A percentile compares a stretch with the other conserved stretches of the same genome.
phyloP scores from a whole-genome alignment of 2,797 vertebrate species.

The Bovichtus diacanthus region DNA sequence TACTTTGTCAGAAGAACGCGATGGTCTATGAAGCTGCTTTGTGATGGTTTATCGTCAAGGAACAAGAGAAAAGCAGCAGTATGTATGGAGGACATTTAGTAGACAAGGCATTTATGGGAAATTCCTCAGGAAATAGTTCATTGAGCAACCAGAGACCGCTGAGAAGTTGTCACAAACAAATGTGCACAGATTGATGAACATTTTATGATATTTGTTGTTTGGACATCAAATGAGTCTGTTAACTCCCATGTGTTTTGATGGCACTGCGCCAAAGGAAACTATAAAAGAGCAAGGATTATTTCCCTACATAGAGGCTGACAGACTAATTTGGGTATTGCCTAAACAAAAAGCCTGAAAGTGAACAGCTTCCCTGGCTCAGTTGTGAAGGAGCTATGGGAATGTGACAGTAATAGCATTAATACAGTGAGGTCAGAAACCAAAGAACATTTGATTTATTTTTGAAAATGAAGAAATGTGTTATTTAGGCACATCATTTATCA shows the following conservation, averaged over 20 bases:
- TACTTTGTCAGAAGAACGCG: not conserved
- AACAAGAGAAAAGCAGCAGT: conserved; percentile 26
- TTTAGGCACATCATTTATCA: not conserved
- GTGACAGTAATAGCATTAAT: conserved; percentile 14
- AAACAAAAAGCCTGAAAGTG: conserved; percentile 34
- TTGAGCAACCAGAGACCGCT: not conserved
- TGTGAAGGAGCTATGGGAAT: conserved; percentile 19
- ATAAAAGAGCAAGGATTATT: conserved; percentile 37
- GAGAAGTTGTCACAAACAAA: conserved; percentile 18
- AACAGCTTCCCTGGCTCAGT: conserved; percentile 26
- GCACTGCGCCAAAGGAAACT: conserved; percentile 13
- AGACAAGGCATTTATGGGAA: conserved; percentile 37
- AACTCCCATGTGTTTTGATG: conserved; percentile 38
- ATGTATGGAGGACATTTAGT: conserved; percentile 19
- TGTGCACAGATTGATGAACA: not conserved
- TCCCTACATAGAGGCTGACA: conserved; percentile 24
- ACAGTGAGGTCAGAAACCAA: conserved; percentile 10
- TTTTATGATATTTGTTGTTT: conserved; percentile 27
- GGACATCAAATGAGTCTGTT: conserved; percentile 47
- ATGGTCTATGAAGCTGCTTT: conserved; percentile 14
- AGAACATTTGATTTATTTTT: conserved; percentile 11
- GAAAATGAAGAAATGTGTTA: conserved; percentile 19
- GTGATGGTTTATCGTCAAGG: conserved; percentile 30
- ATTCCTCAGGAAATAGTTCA: conserved; percentile 27
- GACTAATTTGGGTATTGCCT: conserved; percentile 15